Conservation (phyloP, 2,113 vertebrate genomes). For the Mus spicilegus region DNA sequence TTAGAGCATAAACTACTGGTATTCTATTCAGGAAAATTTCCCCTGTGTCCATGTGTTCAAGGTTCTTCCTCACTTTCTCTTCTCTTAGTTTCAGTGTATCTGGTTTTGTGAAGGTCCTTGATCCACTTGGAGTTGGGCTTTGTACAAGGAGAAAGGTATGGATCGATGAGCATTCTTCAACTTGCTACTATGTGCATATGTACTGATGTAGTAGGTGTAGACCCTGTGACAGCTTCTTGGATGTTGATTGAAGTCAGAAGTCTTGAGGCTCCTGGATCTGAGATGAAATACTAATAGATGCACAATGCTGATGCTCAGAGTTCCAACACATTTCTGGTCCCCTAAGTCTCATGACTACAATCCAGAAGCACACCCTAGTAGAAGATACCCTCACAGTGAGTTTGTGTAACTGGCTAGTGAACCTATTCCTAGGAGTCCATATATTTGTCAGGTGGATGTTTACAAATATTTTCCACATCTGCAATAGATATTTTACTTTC, state of each 20-base stretch:
- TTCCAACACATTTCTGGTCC: neutral
- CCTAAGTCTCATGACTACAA: rapidly evolving
- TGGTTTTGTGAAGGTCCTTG: no score
- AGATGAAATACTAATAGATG: neutral
- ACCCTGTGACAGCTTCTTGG: neutral
- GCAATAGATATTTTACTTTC: neutral
- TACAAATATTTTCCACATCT: neutral
- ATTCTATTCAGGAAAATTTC: no score
- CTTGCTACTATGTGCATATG: neutral
- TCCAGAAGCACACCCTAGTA: neutral
- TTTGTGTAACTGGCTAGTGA: neutral
- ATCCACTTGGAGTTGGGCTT: no score
- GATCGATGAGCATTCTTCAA: no score
- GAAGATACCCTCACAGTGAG: neutral
- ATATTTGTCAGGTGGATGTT: neutral
- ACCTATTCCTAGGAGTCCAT: neutral
- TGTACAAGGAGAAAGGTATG: no score
- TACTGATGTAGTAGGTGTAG: neutral
- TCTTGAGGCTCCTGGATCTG: neutral
- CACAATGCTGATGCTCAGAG: neutral
- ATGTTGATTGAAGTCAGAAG: neutral
- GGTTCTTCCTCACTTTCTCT: no score
- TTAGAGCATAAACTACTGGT: no score
- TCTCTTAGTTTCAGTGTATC: no score
- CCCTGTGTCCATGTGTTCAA: no score